Percentiles rank a stretch among this genome's conserved stretches.
phyloP scores from a whole-genome alignment of 2,797 vertebrate genomes.

The Sebastes umbrosus region DNA sequence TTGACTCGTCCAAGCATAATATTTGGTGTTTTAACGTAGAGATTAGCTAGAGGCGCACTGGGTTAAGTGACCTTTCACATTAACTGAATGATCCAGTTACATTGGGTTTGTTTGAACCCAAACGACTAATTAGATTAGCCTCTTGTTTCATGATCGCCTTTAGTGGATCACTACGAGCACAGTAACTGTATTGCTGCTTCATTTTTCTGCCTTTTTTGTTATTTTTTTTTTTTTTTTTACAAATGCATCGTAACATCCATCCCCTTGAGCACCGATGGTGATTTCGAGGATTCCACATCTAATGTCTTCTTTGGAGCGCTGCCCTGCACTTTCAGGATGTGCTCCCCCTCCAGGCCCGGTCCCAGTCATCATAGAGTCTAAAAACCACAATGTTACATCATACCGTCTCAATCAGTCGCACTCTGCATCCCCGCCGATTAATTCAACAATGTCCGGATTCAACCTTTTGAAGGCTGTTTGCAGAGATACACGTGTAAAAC shows the following conservation, averaged over 20 bases:
- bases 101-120: slow-evolving; percentile 78
- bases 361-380: slow-evolving; percentile 58
- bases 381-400: slow-evolving; percentile 63
- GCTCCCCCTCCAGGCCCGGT: slow-evolving; percentile 52
- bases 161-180: slow-evolving; percentile 62
- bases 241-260: slow-evolving; percentile 59
- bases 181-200: slow-evolving; percentile 36
- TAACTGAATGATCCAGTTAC: slow-evolving; percentile 81
- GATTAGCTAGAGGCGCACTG: slow-evolving; percentile 72
- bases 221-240: slow-evolving; percentile 1
- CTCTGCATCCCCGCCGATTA: slow-evolving; percentile 47
- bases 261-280: slow-evolving; percentile 58
- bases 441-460: slow-evolving; percentile 53
- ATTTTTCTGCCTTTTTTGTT: slow-evolving; percentile 8
- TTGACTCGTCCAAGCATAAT: slow-evolving; percentile 53
- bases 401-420: slow-evolving; percentile 58
- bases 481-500: slow-evolving; percentile 43
- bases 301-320: slow-evolving; percentile 62
- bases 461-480: slow-evolving; percentile 56
- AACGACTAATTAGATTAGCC: slow-evolving; percentile 81
- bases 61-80: slow-evolving; percentile 84
- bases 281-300: slow-evolving; percentile 71
- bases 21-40: slow-evolving; percentile 64
- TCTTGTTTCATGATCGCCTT: slow-evolving; percentile 73
- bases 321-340: slow-evolving; percentile 62